phyloP scores from a whole-genome alignment of 2,888 invertebrate species.

The Neuroscelio doddi region DNA sequence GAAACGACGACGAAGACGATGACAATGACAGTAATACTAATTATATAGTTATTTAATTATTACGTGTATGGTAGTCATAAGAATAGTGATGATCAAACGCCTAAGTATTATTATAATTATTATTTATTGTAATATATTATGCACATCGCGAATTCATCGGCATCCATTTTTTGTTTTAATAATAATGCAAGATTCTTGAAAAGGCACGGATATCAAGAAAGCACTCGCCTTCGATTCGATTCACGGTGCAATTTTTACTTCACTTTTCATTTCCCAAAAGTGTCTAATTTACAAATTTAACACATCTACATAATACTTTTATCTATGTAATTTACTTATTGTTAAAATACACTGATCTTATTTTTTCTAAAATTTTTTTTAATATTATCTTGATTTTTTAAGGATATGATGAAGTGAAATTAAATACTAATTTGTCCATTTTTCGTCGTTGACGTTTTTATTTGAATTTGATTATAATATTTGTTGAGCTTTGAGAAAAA shows the following conservation, averaged over 20 bases:
- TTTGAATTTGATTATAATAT: too few species aligned
- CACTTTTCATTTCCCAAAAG: constrained; percentile 20
- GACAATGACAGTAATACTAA: constrained; percentile 29
- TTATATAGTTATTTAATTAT: constrained; percentile 24
- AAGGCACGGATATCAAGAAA: constrained; percentile 26
- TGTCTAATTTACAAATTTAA: constrained; percentile 18
- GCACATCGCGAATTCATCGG: constrained; percentile 11
- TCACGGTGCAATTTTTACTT: constrained; percentile 44
- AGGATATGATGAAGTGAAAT: constrained; percentile 21
- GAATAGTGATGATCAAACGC: constrained; percentile 30
- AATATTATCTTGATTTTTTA: background rate
- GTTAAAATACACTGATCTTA: background rate
- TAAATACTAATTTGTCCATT: background rate
- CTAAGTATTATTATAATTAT: constrained; percentile 13
- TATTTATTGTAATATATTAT: constrained; percentile 6
- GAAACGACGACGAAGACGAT: constrained; percentile 19
- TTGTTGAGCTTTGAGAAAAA: background rate
- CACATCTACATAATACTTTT: background rate
- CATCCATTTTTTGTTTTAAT: background rate
- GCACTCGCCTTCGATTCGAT: constrained; percentile 20
- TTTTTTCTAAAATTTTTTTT: too few species aligned
- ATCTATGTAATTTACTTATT: constrained; percentile 5
- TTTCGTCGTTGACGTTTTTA: too few species aligned
- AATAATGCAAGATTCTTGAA: constrained; percentile 16
- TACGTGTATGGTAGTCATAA: constrained; percentile 28